Base-by-base conservation (phyloP, 37 sponge, comb jelly and placozoan species). In the Beroe ovata region DNA sequence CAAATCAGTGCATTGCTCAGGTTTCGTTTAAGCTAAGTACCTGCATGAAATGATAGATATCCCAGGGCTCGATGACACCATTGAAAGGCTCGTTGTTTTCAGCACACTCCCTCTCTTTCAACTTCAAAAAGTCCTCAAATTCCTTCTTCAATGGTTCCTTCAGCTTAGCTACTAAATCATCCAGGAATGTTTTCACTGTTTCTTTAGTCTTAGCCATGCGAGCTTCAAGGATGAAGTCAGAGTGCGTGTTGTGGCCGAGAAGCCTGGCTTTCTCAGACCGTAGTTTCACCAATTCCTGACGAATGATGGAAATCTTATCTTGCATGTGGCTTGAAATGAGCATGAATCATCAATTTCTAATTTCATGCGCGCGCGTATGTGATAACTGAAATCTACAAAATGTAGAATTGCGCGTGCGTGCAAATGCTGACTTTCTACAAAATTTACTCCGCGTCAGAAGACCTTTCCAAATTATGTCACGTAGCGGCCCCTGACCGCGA, bases 41-140 rank as follows among this genome's bases (percentile, higher is more conserved):
- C 84, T 77, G 84, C 91, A 89, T 91, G 37, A 91, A 92, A 39
- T 91, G 92, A 26, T 64, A 26, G 29, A 91, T 62, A 58, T 92
- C 93, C 89, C 89, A 91, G 14, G 72, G 64, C 18, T 91, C 32
- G 0, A 92, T 30, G 58, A 20, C 39, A 1, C 72, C 89, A 72
- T 33, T 58, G 91, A 41, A 30, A 8, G 34, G 22, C 59, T 37
- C 91, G 60, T n/a, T 25, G 25, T 89, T 90, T 30, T 88, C 54
- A 6, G 60, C 89, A 72, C 58, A 61, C 38, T 72, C 91, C 90
- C 88, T 91, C 92, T 88, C 60, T 38, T 92, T 92, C 38, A 63
- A 47, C 33, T 71, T 21, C 60, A 69, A 59, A 11, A 90, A 92
- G 39, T 30, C 90, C 22, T 91, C 66, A 19, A 90, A 60, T 25